Evolutionary conservation across 1,140 invertebrate species (phyloP), one percentile per base, ranked within the genome.

Genomic region (Maniola jurtina): DNA sequence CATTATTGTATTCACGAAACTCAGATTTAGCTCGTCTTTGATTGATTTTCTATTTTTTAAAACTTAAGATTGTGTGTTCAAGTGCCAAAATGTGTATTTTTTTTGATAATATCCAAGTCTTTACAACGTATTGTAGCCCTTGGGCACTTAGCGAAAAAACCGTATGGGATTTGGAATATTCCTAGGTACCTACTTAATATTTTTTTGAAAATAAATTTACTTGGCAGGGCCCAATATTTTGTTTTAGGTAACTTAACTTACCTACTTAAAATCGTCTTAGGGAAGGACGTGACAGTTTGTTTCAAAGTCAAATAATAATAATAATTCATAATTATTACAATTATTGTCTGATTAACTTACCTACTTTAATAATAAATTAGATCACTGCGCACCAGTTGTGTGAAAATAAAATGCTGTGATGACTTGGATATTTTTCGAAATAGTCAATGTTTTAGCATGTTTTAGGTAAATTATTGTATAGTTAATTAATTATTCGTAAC

Each of bases 391-490:
- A 38, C 38, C 6, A 55, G 47, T 40, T 52, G 25, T 25, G 25
- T 25, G 25, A 25, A 52, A 52, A 16, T n/a, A 38, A 14, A 16
- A 47, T 10, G 10, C 16, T 57, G 25, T 57, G 6, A 57, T 15
- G 61, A 68, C 66, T 68, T 64, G 56, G 55, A 60, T 64, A 56
- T 60, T 54, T 36, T 50, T 61, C 10, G 4, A 55, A 42, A 55
- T 55, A 11, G 13, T 3, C 25, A 62, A 11, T 45, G 42, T 13
- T 45, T 45, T 45, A 11, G 13, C 54, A 62, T 35, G 15, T 56
- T 63, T 56, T 40, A 40, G 48, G 7, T 38, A 38, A 54, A 52
- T 66, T 48, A 54, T 25, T 48, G 40, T 50, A 36, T n/a, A 60
- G 10, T 47, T 60, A 60, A 9, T 38, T 14, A 59, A 50, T 63